Conservation (phyloP, 35 echinoderm and acorn worm genomes). For the Chiridota heheva region DNA sequence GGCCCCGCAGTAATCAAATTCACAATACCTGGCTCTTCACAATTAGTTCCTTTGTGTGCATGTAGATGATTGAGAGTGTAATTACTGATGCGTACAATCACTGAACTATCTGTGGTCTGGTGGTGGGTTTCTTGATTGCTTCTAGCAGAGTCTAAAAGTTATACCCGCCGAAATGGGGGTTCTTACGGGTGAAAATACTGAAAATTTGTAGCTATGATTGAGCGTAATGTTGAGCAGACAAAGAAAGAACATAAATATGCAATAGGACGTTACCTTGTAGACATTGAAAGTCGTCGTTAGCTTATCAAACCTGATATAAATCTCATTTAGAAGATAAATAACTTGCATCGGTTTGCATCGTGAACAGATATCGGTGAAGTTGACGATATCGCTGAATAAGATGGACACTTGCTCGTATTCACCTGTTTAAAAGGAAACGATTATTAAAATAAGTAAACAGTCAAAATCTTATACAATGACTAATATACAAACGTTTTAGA, state of each 20-base stretch:
- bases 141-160: neutral
- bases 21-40: too few species aligned
- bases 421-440: too few species aligned
- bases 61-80: too few species aligned
- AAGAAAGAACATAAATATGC: neutral
- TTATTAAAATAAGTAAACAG: neutral
- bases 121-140: neutral
- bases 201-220: neutral
- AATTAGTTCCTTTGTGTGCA: too few species aligned
- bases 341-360: slow-evolving; percentile 80
- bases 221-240: neutral
- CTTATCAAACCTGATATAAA: slow-evolving; percentile 77
- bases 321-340: slow-evolving; percentile 76
- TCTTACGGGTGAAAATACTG: neutral
- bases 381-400: slow-evolving; percentile 83
- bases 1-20: too few species aligned
- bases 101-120: too few species aligned
- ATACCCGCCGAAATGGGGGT: neutral
- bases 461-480: neutral
- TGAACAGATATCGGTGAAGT: slow-evolving; percentile 89
- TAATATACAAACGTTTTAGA: neutral
- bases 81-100: too few species aligned
- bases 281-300: slow-evolving; percentile 63
- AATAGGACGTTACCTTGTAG: slow-evolving; percentile 63
- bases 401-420: slow-evolving; percentile 76